Percentiles rank a stretch among this genome's conserved stretches.
Evolutionary conservation across 2,113 vertebrate species (phyloP).

Genomic region (Eudyptes chrysolophus): DNA sequence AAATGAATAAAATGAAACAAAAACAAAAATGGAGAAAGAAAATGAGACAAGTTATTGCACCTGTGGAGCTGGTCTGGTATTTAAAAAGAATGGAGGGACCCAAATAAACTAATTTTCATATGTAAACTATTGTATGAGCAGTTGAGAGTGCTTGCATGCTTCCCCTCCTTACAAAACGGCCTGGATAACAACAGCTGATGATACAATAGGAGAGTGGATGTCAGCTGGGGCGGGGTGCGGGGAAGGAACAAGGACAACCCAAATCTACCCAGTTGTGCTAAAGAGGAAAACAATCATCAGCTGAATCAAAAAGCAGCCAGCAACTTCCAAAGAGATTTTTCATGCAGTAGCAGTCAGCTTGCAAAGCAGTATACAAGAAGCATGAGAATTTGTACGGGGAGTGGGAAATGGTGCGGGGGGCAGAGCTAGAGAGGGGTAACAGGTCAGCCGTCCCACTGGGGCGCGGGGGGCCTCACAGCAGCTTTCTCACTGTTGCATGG

Average conservation of each 20-base stretch:
- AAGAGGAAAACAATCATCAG: not conserved
- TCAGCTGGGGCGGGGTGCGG: not conserved
- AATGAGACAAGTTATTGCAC: not conserved
- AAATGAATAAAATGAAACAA: not conserved
- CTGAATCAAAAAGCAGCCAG: not conserved
- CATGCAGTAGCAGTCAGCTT: not conserved
- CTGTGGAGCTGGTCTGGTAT: not conserved
- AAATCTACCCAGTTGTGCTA: not conserved
- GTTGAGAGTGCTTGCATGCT: not conserved
- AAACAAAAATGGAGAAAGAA: not conserved
- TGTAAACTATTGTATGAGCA: not conserved
- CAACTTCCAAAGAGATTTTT: not conserved
- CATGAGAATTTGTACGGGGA: not conserved
- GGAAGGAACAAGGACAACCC: not conserved
- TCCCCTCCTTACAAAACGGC: not conserved
- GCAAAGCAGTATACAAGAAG: not conserved
- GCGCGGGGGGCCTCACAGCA: fast-evolving
- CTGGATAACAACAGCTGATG: not conserved
- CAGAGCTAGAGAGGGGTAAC: not conserved
- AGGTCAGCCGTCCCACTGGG: not conserved
- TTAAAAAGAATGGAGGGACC: not conserved
- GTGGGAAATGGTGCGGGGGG: not conserved
- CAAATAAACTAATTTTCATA: not conserved
- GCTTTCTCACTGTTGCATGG: too few species aligned
- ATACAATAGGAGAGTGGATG: not conserved